These are phyloP conservation scores for Pristionchus fissidentatus DNA, from an alignment of 2,888 invertebrate genomes.

Conservation along the genomic window DNA sequence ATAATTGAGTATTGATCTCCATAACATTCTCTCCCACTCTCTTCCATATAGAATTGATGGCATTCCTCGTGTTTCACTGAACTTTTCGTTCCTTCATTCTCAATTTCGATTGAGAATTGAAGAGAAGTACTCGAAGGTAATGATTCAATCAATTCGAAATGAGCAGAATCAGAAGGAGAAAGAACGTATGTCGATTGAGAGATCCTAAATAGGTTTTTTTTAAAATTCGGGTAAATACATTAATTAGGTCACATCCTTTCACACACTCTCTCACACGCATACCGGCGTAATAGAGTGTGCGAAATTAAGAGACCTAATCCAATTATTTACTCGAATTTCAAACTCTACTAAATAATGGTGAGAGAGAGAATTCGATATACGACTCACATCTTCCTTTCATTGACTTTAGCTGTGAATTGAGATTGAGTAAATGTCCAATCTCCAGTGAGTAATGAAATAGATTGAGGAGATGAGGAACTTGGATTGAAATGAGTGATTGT, in stretches of 20 bases:
- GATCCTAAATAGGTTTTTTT: neutral
- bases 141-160: no score
- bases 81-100: constrained; percentile 11
- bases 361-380: neutral
- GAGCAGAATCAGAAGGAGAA: neutral
- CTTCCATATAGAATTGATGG: constrained; percentile 28
- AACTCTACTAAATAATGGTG: no score
- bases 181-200: neutral
- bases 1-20: neutral
- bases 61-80: neutral
- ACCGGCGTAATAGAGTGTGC: no score
- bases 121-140: neutral
- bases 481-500: constrained; percentile 24
- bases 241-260: no score
- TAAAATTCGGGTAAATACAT: no score
- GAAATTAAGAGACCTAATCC: no score
- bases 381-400: neutral
- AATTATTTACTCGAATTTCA: no score
- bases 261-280: no score
- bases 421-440: neutral
- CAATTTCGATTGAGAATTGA: constrained; percentile 8
- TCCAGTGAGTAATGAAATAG: neutral
- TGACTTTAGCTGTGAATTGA: neutral
- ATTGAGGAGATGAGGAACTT: neutral
- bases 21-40: neutral